Base-by-base conservation (phyloP, 2,797 vertebrate genomes). In the Poecilia gillii region DNA sequence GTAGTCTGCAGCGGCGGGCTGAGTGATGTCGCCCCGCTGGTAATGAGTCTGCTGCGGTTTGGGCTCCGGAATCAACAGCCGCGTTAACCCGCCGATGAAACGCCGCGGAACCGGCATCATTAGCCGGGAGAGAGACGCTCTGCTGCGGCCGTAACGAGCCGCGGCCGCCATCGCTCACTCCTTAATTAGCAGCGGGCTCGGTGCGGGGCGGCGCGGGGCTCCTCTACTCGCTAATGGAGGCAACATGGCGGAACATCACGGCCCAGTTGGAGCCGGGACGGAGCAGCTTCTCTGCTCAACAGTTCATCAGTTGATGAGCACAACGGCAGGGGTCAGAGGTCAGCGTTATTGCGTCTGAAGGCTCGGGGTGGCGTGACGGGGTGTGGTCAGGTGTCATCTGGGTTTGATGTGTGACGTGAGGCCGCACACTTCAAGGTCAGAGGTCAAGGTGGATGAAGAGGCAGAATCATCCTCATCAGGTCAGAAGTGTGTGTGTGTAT, bases 101-200 rank as follows among this genome's bases (percentile, higher is more conserved):
- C 53, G 76, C 87, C 36, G 78, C 43, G 77, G 91, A 94, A 93
- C 90, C 90, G 90, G 86, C 94, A 95, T 96, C 95, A 94, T 96
- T 95, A 96, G 81, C 85, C 77, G 11, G 77, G 89, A 93, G 90
- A 92, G 92, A 93, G 91, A 93, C 91, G 86, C 88, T 95, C 92
- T 93, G 94, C 81, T 94, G 82, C 57, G 85, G 75, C 78, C 79
- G 75, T 96, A 96, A 96, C 92, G 94, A 96, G 95, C 91, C 90
- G 88, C 83, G 75, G 89, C 91, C 83, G 83, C 43, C 94, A 95
- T 95, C 92, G 88, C 92, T 95, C 93, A 94, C 53, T 62, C 85
- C 71, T 81, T 95, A 94, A 96, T 95, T 94, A 95, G 92, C 81
- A 84, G 82, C 57, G 53, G 85, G 85, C 81, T 45, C 43, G 12